Conservation (phyloP, 2,888 invertebrate genomes). For the Oithona nana region DNA sequence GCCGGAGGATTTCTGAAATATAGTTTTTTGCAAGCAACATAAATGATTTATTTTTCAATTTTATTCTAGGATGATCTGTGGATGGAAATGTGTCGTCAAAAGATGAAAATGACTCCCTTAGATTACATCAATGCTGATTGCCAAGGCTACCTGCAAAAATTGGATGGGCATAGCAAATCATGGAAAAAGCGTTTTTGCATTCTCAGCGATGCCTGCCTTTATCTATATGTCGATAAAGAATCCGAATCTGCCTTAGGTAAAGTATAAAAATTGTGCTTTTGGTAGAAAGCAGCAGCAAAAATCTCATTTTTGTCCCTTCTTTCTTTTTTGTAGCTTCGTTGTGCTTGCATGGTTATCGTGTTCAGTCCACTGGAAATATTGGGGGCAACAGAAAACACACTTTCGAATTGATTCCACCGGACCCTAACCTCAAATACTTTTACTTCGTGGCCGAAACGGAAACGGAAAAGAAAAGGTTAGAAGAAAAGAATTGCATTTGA, state of each 20-base stretch:
- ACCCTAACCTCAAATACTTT: constrained; percentile 64
- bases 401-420: constrained; percentile 75
- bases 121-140: constrained; percentile 63
- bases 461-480: constrained; percentile 76
- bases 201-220: constrained; percentile 80
- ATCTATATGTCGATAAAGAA: constrained; percentile 73
- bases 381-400: constrained; percentile 70
- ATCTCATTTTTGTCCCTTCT: not conserved
- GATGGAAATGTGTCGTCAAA: constrained; percentile 54
- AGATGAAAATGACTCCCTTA: constrained; percentile 58
- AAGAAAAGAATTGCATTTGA: not conserved
- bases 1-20: not conserved
- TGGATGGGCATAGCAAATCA: constrained; percentile 46
- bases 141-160: constrained; percentile 73
- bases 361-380: constrained; percentile 52
- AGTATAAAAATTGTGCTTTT: constrained; percentile 20
- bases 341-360: constrained; percentile 79
- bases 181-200: constrained; percentile 87
- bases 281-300: no score
- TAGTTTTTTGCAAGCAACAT: not conserved
- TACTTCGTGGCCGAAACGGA: constrained; percentile 85
- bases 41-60: constrained; percentile 2
- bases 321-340: constrained; percentile 48
- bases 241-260: constrained; percentile 71
- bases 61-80: constrained; percentile 38